phyloP scores from a whole-genome alignment of 1,140 invertebrate species.

The Drosophila sucinea region DNA sequence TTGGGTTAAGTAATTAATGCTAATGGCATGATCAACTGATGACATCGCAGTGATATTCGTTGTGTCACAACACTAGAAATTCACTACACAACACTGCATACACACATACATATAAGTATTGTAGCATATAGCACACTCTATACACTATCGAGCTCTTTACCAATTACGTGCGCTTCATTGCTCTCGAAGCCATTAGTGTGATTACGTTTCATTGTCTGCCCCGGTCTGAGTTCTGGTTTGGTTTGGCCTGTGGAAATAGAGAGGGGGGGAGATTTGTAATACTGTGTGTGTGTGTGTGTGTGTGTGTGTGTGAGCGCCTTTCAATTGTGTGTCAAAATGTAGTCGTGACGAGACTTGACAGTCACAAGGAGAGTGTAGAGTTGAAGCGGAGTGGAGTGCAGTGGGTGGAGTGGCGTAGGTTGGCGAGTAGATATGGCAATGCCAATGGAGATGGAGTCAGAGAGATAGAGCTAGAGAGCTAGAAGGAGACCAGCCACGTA shows the following conservation, averaged over 20 bases:
- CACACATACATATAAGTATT: constrained; percentile 2
- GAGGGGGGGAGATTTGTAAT: constrained; percentile 9
- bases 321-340: constrained; percentile 82
- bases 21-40: background rate
- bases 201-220: constrained; percentile 81
- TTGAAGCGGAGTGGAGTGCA: constrained; percentile 3
- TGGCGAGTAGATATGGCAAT: constrained; percentile 15
- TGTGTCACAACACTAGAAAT: constrained; percentile 17
- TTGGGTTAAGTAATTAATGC: background rate
- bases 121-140: constrained; percentile 24
- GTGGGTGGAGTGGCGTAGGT: constrained; percentile 2
- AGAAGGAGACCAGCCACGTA: constrained; percentile 67
- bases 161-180: constrained; percentile 82
- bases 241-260: constrained; percentile 5
- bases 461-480: constrained; percentile 16
- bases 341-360: constrained; percentile 78
- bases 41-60: background rate
- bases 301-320: constrained; percentile 51
- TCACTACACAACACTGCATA: constrained; percentile 63
- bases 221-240: constrained; percentile 48
- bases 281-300: constrained; percentile 26
- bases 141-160: constrained; percentile 73
- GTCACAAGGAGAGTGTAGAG: constrained; percentile 45
- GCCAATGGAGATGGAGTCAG: constrained; percentile 13
- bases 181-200: constrained; percentile 80